Evolutionary conservation across 2,888 invertebrate genomes (phyloP), one percentile per base, ranked within the genome.

Genomic region (Plagodis dolabraria): DNA sequence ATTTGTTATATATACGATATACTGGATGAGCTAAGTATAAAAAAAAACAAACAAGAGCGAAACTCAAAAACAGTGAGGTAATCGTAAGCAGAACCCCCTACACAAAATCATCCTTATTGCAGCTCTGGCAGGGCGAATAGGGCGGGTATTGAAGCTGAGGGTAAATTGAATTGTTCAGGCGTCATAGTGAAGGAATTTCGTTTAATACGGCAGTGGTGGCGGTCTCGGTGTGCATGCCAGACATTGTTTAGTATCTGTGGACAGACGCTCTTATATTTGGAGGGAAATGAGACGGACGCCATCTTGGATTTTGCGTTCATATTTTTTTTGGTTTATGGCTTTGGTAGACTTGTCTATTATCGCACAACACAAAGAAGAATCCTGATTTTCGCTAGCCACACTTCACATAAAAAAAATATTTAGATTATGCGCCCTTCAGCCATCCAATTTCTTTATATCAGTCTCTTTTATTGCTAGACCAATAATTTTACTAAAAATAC

Each of bases 161-260:
- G 67, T 53, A 67, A 69, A 69, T 69, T 69, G 67, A 64, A 69
- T 69, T 63, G 69, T 67, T 61, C 48, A 60, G 67, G 59, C 64
- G 57, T 57, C 63, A 58, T 64, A 64, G 62, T 59, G 47, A 47
- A 58, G 63, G 69, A 67, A 69, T 69, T 69, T 53, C 64, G 60
- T 65, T 67, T 67, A 69, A 64, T 68, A 68, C 58, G 60, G 57
- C 47, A 47, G 47, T 38, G 44, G 53, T 22, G 40, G 42, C 12
- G 47, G 59, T 52, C 62, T 63, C 44, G 56, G 61, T 64, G 64
- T 60, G 64, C 53, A 64, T 64, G 65, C 65, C 67, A 53, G 59
- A 54, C 65, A 65, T 69, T 57, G 65, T 60, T 57, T 53, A 40
- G 58, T 36, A 42, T 42, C 34, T 49, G 48, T 58, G 68, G 58